Evolutionary conservation across 2,797 vertebrate genomes (phyloP).

Genomic region (Esox lucius): DNA sequence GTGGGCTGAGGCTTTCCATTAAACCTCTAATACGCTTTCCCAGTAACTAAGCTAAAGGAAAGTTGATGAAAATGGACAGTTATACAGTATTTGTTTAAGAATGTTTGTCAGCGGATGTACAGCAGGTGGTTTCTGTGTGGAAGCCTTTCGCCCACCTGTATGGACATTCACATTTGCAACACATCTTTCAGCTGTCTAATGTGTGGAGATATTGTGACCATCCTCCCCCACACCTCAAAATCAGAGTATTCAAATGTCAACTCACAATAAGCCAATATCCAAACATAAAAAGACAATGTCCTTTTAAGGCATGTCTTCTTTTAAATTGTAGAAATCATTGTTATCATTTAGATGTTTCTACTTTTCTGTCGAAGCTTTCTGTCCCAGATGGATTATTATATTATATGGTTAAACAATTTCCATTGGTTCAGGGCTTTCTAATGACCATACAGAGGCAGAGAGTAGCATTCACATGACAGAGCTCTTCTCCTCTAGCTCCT

Average conservation of each 20-base stretch:
- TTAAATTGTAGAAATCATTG: neutral
- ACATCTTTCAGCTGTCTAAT: neutral
- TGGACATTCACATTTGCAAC: neutral
- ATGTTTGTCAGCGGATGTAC: neutral
- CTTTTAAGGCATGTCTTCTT: neutral
- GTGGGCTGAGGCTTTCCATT: neutral
- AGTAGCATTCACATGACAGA: constrained; percentile 78
- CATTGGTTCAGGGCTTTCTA: constrained; percentile 57
- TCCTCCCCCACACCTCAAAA: neutral
- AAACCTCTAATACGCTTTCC: neutral
- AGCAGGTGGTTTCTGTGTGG: neutral
- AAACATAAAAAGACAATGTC: neutral
- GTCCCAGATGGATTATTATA: constrained; percentile 44
- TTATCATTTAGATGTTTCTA: constrained; percentile 5
- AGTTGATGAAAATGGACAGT: constrained; percentile 7
- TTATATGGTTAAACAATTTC: constrained; percentile 54
- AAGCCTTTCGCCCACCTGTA: neutral
- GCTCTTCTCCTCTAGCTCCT: constrained; percentile 62
- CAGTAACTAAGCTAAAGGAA: constrained; percentile 31
- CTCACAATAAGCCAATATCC: neutral
- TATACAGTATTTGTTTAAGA: neutral
- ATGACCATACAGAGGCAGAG: constrained; percentile 82
- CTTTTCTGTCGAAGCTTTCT: constrained; percentile 25
- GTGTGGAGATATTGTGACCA: neutral
- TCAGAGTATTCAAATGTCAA: neutral